These are phyloP conservation scores for Micronisus gabar DNA, from an alignment of 2,113 vertebrate species.

Conservation along the genomic window DNA sequence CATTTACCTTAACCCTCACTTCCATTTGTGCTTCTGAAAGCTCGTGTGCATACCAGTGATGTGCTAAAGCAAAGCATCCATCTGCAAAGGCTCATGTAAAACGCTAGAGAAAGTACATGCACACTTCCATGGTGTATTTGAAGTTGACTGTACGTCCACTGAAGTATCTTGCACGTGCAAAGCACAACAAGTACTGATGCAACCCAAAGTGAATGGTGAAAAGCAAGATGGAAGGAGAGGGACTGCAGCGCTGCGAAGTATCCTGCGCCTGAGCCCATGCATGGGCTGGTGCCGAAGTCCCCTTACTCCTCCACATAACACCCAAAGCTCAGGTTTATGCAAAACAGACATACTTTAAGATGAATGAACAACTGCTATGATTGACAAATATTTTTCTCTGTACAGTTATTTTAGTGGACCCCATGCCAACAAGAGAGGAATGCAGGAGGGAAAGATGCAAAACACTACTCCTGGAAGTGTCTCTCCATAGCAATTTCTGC, in stretches of 20 bases:
- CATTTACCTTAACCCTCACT: not conserved
- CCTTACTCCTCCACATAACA: not conserved
- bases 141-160: not conserved
- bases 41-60: fast-evolving
- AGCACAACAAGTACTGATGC: not conserved
- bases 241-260: not conserved
- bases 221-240: not conserved
- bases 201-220: fast-evolving
- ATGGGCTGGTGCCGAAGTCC: not conserved
- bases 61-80: not conserved
- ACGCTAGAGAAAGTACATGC: fast-evolving
- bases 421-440: not conserved
- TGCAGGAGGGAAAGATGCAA: not conserved
- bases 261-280: fast-evolving
- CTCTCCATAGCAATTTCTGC: not conserved
- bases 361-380: not conserved
- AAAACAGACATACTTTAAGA: not conserved
- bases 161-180: not conserved
- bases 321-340: too few relatives aligned
- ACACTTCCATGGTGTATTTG: fast-evolving
- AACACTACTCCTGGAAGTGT: not conserved
- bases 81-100: not conserved
- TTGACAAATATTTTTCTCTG: not conserved
- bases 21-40: not conserved
- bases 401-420: not conserved